Evolutionary conservation across 2,888 invertebrate species (phyloP), one percentile per base, ranked within the genome.

Genomic region (Autographa pulchrina): DNA sequence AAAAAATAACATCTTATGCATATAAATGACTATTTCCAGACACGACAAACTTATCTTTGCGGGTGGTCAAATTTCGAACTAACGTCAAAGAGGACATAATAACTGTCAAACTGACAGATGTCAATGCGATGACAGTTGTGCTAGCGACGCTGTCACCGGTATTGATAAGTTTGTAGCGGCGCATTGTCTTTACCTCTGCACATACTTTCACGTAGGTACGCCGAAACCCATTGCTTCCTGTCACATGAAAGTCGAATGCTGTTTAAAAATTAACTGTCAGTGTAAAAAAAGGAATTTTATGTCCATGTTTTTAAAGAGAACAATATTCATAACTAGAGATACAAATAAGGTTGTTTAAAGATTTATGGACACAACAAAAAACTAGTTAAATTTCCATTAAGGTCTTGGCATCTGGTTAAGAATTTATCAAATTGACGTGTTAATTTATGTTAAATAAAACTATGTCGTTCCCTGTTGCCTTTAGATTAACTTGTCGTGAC

Each of bases 401-500:
- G 62, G 43, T 66, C 16, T 38, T 62, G 18, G 65, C 60, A 60
- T n/a, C 62, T 54, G 60, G 70, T 63, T 68, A 77, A 81, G 80
- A 77, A 82, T 81, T 77, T 72, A 80, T 83, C 83, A 78, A 74
- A 81, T 71, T 79, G 81, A 84, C 81, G 62, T 70, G 64, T 77
- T 80, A 81, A 83, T 75, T 81, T 80, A 52, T 75, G 65, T 66
- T 65, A 66, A 70, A 75, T 82, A 75, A 76, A 78, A 76, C 65
- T 70, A 78, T 68, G 81, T 74, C 75, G 76, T 73, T 72, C 65
- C 38, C 68, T 80, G 70, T 72, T 81, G 83, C 80, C 82, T 75
- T 78, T 74, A 83, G 86, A 88, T 88, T 88, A 88, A 83, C 74
- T 81, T 86, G 87, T 87, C 87, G 81, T 80, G 75, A 71, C 74